phyloP scores from a whole-genome alignment of 2,888 invertebrate species.

The Allacma fusca region DNA sequence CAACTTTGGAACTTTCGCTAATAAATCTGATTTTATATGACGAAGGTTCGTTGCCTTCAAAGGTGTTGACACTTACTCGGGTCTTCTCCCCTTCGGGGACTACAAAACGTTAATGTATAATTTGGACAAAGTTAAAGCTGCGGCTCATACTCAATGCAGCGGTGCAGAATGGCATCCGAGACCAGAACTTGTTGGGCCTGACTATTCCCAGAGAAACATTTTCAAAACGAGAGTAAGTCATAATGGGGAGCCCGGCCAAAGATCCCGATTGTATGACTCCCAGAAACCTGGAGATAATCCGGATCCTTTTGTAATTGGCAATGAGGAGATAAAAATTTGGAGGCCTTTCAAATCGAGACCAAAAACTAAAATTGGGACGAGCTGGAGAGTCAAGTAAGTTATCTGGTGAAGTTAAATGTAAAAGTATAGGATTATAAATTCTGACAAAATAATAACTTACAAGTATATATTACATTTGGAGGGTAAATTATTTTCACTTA shows the following conservation, averaged over 20 bases:
- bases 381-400: no score
- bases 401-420: no score
- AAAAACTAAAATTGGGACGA: background rate
- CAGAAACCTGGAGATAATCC: background rate
- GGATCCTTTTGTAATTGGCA: constrained; percentile 16
- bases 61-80: constrained; percentile 18
- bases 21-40: no score
- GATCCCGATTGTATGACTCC: background rate
- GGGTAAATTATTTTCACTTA: no score
- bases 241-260: no score
- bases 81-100: background rate
- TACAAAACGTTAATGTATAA: constrained; percentile 25
- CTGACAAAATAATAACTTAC: no score
- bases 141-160: background rate
- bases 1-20: no score
- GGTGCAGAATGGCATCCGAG: constrained; percentile 18
- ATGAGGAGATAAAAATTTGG: background rate
- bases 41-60: background rate
- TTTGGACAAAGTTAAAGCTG: constrained; percentile 31
- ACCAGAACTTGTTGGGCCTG: constrained; percentile 16
- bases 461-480: no score
- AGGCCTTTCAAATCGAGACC: background rate
- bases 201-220: background rate
- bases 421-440: no score
- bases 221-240: no score